A percentile compares a stretch with the other conserved stretches of the same genome.
Evolutionary conservation across 1,140 invertebrate genomes (phyloP).

Genomic region (Chrysopa pallens): DNA sequence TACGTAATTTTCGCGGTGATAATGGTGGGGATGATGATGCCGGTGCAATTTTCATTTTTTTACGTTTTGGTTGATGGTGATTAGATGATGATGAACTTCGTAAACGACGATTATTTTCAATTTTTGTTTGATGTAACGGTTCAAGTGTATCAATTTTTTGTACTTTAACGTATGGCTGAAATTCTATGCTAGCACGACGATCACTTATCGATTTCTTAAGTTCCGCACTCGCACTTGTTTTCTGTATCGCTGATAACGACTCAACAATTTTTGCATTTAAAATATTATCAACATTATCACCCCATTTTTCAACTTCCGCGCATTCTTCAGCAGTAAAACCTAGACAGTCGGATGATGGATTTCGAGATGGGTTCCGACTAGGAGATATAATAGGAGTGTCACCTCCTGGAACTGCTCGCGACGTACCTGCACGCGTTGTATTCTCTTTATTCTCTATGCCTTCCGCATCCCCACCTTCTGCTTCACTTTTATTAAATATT

Average conservation of each 20-base stretch:
- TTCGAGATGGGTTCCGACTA: not conserved
- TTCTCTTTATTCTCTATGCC: not conserved
- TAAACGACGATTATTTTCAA: conserved; percentile 2
- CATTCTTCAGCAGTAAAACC: not conserved
- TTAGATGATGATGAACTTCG: conserved; percentile 7
- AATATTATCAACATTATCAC: not conserved
- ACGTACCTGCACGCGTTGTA: not conserved
- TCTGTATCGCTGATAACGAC: not conserved
- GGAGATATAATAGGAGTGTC: not conserved
- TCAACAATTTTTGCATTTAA: not conserved
- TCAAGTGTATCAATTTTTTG: conserved; percentile 15
- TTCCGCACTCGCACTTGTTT: no score
- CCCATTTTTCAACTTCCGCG: not conserved
- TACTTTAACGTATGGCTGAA: conserved; percentile 17
- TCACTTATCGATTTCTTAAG: not conserved
- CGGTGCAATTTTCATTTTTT: conserved; percentile 8
- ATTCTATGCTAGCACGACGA: conserved; percentile 6
- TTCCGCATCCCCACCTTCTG: not conserved
- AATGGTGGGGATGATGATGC: conserved; percentile 11
- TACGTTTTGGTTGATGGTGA: conserved; percentile 7
- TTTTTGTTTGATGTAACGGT: conserved; percentile 2
- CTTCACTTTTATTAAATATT: not conserved
- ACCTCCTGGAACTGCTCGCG: not conserved
- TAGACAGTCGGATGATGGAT: not conserved
- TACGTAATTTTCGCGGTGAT: conserved; percentile 17